These are phyloP conservation scores for Furcifer pardalis DNA, from an alignment of 2,797 vertebrate species.

Conservation along the genomic window DNA sequence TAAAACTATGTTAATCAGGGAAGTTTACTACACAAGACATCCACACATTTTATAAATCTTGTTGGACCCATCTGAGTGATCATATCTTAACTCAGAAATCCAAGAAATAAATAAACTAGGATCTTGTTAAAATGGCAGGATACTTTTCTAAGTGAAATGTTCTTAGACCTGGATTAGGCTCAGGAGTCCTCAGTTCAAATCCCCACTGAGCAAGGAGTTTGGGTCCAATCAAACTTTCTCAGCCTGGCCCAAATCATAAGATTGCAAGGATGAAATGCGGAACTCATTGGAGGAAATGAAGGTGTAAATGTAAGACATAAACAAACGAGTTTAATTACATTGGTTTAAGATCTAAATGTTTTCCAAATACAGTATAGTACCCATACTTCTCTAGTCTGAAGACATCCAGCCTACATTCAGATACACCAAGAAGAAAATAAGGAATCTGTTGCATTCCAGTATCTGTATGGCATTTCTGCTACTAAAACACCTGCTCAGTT, in stretches of 20 bases:
- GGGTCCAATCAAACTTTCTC: too few relatives aligned
- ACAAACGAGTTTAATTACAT: too few relatives aligned
- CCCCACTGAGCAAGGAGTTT: too few relatives aligned
- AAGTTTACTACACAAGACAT: background rate
- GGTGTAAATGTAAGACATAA: too few relatives aligned
- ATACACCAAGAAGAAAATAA: background rate
- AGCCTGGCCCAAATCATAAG: too few relatives aligned
- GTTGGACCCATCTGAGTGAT: background rate
- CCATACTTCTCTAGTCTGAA: background rate
- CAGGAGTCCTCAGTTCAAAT: too few relatives aligned
- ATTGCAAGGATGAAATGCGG: too few relatives aligned
- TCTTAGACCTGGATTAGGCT: too few relatives aligned
- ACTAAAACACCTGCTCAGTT: background rate
- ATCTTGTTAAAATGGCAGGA: too few relatives aligned
- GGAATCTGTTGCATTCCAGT: background rate
- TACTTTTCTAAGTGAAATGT: too few relatives aligned
- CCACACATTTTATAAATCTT: background rate
- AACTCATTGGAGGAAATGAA: too few relatives aligned
- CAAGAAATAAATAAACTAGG: background rate
- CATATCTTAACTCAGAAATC: background rate
- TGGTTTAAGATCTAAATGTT: background rate
- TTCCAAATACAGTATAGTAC: background rate
- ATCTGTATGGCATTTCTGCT: background rate
- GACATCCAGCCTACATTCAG: background rate
- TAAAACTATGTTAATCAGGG: background rate